Evolutionary conservation across 2,797 vertebrate species (phyloP), one percentile per base, ranked within the genome.

Genomic region (Odontamblyopus lacepedii): DNA sequence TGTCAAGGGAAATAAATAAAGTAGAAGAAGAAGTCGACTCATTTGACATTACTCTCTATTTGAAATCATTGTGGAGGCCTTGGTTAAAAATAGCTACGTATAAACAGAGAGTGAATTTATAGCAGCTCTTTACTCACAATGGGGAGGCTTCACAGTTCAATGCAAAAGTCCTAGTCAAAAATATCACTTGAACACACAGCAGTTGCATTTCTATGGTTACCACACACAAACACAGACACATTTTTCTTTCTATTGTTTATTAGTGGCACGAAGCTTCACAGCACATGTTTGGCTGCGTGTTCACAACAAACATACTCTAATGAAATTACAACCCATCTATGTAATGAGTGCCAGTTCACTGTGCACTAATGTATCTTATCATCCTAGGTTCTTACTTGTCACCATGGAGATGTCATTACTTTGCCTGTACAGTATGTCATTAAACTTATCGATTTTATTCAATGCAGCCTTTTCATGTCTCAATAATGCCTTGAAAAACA

Each of bases 51-150:
- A 48, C 44, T 48, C 44, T 48, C 13, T 48, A 60, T 29, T 60
- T 29, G 27, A 60, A n/a, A 59, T 26, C 55, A 27, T 19, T 53
- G 19, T 29, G 32, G 23, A 15, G 35, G 38, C 63, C 12, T 44
- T 64, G 63, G 38, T 26, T 66, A 50, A 66, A 50, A 51, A 66
- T 66, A 66, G 64, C 44, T 12, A 11, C 38, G 30, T 50, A 30
- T 32, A 32, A 32, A 67, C n/a, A 67, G 7, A 30, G 6, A 53
- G 26, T 23, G 5, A 27, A 65, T 50, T 29, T 16, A 30, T 30
- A 67, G 27, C 44, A 67, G 65, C 50, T 9, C 7, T 67, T 67
- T 53, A 19, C 27, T 30, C 50, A 67, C 65, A 67, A 67, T 67
- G 18, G 50, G 6, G 4, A 53, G 8, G 8, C 32, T 53, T 53